A percentile compares a stretch with the other conserved stretches of the same genome.
These are phyloP conservation scores for Dasypus novemcinctus DNA, from an alignment of 2,113 vertebrate genomes.

Conservation along the genomic window DNA sequence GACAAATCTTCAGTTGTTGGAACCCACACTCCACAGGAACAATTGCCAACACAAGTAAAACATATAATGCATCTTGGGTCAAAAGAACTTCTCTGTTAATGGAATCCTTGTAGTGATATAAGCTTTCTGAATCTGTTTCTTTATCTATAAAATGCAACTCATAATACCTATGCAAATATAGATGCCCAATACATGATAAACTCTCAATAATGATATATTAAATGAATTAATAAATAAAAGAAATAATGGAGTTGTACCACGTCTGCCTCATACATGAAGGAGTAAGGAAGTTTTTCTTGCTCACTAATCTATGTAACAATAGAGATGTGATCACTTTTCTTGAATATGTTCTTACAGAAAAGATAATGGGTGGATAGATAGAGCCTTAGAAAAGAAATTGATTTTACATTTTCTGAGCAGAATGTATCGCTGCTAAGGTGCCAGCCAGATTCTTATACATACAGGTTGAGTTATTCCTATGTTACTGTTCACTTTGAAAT, in stretches of 20 bases:
- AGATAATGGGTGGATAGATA: neutral
- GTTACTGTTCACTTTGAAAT: conserved; percentile 65
- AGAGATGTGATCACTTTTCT: neutral
- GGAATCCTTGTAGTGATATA: neutral
- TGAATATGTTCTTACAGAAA: neutral
- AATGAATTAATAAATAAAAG: conserved; percentile 10
- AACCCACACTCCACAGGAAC: neutral
- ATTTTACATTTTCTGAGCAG: conserved; percentile 34
- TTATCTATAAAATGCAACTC: neutral
- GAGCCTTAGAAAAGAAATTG: neutral
- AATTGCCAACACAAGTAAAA: neutral
- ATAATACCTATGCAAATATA: neutral
- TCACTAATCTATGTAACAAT: neutral
- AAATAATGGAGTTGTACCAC: neutral
- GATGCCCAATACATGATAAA: neutral
- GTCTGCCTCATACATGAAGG: neutral
- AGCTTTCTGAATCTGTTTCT: neutral
- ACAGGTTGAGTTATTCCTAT: conserved; percentile 39
- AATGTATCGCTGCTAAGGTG: conserved; percentile 20
- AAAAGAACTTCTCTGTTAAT: neutral
- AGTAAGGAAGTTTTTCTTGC: neutral
- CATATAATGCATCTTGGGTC: neutral
- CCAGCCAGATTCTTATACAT: conserved; percentile 12
- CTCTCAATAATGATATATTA: neutral
- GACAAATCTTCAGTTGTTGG: neutral